phyloP scores from a whole-genome alignment of 1,140 invertebrate species.

The Saccostrea glomerata region DNA sequence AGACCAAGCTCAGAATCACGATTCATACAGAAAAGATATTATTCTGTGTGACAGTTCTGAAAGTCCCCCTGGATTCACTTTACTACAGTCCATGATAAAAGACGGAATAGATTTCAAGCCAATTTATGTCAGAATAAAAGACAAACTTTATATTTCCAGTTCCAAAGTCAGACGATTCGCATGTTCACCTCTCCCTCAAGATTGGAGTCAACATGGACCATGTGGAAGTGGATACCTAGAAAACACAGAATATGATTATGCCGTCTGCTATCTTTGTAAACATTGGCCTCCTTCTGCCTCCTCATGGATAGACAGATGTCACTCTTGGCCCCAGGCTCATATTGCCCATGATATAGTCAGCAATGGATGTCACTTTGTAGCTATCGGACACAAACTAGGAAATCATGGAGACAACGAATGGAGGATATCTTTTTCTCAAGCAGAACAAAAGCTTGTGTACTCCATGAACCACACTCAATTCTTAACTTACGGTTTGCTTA shows the following conservation, averaged over 20 bases:
- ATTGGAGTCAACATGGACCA: not conserved
- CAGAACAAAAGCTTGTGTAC: slow-evolving; percentile 44
- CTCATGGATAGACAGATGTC: not conserved
- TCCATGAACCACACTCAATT: slow-evolving; percentile 49
- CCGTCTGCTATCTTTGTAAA: not conserved
- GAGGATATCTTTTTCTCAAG: slow-evolving; percentile 43
- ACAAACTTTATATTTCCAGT: no score
- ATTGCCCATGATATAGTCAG: not conserved
- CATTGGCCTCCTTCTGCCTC: not conserved
- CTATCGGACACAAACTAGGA: not conserved
- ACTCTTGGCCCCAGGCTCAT: not conserved
- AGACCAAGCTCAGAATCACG: no score
- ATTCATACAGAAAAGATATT: no score
- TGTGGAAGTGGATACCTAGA: not conserved
- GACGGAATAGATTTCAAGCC: no score
- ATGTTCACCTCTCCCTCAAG: not conserved
- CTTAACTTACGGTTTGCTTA: slow-evolving; percentile 37
- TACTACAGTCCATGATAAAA: no score
- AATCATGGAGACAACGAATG: not conserved
- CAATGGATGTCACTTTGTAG: slow-evolving; percentile 30
- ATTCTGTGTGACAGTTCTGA: no score
- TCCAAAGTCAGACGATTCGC: no score
- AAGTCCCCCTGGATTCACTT: no score
- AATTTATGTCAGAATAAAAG: no score
- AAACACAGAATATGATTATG: not conserved